Base-by-base conservation (phyloP, 2,113 vertebrate genomes). In the Ctenodactylus gundi region DNA sequence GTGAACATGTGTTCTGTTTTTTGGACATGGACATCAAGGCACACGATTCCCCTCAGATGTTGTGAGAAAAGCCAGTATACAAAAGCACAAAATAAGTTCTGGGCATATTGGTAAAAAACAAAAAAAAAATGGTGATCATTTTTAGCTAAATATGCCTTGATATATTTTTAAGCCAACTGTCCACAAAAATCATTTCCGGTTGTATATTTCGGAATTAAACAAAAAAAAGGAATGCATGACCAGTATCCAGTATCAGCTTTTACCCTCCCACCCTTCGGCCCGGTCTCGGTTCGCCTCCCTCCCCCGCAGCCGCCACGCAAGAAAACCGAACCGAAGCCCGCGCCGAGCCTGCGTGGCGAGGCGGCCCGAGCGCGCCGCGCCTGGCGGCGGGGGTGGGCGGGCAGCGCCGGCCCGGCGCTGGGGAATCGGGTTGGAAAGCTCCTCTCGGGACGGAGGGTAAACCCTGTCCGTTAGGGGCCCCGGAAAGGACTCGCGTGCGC, bases 351-450 rank as follows among this genome's bases (percentile, higher is more conserved):
- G n/a, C n/a, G n/a, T n/a, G n/a, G n/a, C n/a, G n/a, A n/a, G n/a
- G n/a, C n/a, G n/a, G n/a, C n/a, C n/a, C n/a, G n/a, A n/a, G n/a
- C n/a, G n/a, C n/a, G n/a, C n/a, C n/a, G n/a, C n/a, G n/a, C n/a
- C n/a, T n/a, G n/a, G n/a, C n/a, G n/a, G n/a, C n/a, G n/a, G n/a
- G n/a, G n/a, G n/a, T n/a, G n/a, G n/a, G n/a, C n/a, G n/a, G n/a
- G n/a, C n/a, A n/a, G n/a, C n/a, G n/a, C n/a, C n/a, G n/a, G n/a
- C n/a, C n/a, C n/a, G n/a, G n/a, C n/a, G n/a, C n/a, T 34, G 8
- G 97, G 96, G 98, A 98, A 98, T 98, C 98, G 98, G 96, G 97
- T 97, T 97, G 97, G 97, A 98, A 98, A 98, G 97, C 98, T 96
- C 98, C 98, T 97, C 98, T 98, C 98, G 90, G 97, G 96, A 97